These are phyloP conservation scores for Myotis daubentonii DNA, from an alignment of 2,797 vertebrate genomes.

Conservation along the genomic window DNA sequence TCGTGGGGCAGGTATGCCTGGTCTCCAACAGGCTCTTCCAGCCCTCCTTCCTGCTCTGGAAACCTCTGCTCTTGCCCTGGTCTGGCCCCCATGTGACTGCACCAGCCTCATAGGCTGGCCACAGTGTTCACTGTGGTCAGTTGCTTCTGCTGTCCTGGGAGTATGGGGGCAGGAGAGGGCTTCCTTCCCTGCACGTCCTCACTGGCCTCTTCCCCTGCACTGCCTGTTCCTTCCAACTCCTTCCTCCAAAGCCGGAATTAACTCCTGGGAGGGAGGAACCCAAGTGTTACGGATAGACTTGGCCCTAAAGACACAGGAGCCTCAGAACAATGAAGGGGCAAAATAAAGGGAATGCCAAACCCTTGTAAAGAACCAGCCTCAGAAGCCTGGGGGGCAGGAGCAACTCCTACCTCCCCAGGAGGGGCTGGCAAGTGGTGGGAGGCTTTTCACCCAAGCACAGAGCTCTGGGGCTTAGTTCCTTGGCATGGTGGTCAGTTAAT, in stretches of 20 bases:
- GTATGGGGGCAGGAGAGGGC: neutral
- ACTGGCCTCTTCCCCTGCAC: neutral
- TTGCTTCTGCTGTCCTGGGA: neutral
- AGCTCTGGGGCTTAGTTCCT: neutral
- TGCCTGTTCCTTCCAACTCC: neutral
- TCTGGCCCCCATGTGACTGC: neutral
- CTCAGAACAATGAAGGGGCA: neutral
- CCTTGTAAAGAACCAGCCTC: neutral
- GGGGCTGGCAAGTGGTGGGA: neutral
- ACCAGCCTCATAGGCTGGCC: neutral
- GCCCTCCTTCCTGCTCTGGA: slow-evolving; percentile 64
- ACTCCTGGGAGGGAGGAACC: neutral
- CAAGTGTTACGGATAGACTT: neutral
- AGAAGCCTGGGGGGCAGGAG: neutral
- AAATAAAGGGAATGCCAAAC: neutral
- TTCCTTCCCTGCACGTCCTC: neutral
- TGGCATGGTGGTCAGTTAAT: neutral
- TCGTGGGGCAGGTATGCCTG: neutral
- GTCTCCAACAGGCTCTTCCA: slow-evolving; percentile 67
- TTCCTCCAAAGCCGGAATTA: neutral
- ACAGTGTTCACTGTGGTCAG: neutral
- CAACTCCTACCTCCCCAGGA: neutral
- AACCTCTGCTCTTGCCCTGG: neutral
- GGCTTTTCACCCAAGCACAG: neutral
- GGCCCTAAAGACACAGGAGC: slow-evolving; percentile 20